Conservation (phyloP, 2,113 vertebrate genomes). For the Cettia cetti region DNA sequence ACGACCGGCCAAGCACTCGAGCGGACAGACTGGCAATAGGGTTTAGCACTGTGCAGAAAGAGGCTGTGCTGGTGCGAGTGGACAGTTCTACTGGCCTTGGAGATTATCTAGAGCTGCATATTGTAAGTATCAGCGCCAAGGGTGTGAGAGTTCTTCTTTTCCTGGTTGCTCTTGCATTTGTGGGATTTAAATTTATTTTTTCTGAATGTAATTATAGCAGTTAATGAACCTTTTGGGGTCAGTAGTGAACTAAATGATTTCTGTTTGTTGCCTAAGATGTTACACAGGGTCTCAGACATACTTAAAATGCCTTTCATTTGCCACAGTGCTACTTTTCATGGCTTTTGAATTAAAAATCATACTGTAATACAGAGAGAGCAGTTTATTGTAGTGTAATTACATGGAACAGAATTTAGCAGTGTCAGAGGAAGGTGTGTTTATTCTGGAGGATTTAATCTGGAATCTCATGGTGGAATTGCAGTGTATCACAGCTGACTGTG, state of each 20-base stretch:
- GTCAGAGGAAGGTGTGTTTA: background rate
- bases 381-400: background rate
- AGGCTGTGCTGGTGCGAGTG: slow-evolving; percentile 93
- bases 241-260: background rate
- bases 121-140: slow-evolving; percentile 83
- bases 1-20: slow-evolving; percentile 95
- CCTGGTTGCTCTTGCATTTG: background rate
- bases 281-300: background rate
- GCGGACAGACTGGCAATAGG: slow-evolving; percentile 97
- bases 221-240: background rate
- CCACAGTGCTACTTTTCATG: background rate
- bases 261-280: background rate
- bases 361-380: background rate
- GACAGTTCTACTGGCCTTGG: slow-evolving; percentile 96
- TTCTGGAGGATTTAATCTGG: slow-evolving; percentile 12
- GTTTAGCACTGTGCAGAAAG: slow-evolving; percentile 96
- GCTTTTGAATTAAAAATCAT: slow-evolving; percentile 10
- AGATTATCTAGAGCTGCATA: slow-evolving; percentile 98
- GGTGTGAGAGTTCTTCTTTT: background rate
- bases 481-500: background rate
- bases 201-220: background rate
- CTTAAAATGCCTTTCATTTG: background rate
- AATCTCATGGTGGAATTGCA: slow-evolving; percentile 1
- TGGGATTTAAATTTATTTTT: background rate
- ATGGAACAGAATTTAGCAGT: background rate